Base-by-base conservation (phyloP, 2,797 vertebrate species). In the Alca torda region DNA sequence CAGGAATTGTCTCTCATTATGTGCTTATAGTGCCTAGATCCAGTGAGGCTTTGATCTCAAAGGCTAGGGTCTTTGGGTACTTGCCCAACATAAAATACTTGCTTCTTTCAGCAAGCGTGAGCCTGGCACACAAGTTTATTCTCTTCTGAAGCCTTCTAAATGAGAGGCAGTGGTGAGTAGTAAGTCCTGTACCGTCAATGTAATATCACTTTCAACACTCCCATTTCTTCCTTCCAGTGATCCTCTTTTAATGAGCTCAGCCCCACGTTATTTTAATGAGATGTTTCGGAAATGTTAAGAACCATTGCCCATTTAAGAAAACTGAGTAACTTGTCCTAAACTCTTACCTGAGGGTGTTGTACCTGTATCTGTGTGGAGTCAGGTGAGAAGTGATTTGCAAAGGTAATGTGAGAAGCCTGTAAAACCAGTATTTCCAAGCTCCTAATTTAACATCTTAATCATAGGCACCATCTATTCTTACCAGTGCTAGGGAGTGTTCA, bases 381-480 rank as follows among this genome's bases (percentile, higher is more conserved):
- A 87, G 74, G 33, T 63, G 59, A 70, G 43, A 93, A 87, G 26
- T 41, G 60, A 83, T 90, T 92, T 94, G 89, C 64, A 85, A 68
- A 92, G 69, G 43, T 88, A 79, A 46, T 84, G 28, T 37, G 51
- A n/a, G 28, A 92, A 94, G 41, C 89, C 81, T 76, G 82, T 91
- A 92, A 93, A 95, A 84, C 90, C 41, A 54, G 93, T 92, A 87
- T 95, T 93, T 95, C 89, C 78, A 93, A 72, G 23, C 14, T 78
- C 39, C 30, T 89, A 13, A 28, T 88, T 81, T 48, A 86, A 86
- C 11, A 67, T 35, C 14, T 68, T 67, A 69, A 75, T 80, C 51
- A 23, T 39, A 65, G 57, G 31, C 5, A 1, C 28, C 20, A 28
- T 84, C 24, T 84, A 1, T 54, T 89, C 35, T 50, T 80, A 39